Base-by-base conservation (phyloP, 2,888 invertebrate genomes). In the Stenurella melanura region DNA sequence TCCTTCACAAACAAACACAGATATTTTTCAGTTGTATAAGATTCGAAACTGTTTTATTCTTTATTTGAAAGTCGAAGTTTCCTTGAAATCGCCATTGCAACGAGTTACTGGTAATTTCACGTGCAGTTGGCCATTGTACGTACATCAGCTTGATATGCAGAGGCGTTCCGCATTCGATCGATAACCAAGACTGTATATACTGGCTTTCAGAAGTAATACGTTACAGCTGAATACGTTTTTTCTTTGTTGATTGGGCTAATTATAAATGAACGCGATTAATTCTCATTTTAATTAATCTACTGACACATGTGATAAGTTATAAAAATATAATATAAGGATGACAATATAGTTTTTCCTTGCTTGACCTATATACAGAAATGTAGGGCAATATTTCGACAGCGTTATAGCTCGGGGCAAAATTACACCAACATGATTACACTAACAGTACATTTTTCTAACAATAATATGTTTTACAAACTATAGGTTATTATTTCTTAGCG, bases 131-230 rank as follows among this genome's bases (percentile, higher is more conserved):
- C 50, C 50, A n/a, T 12, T 50, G 50, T 50, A 17, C n/a, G n/a
- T 50, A 50, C n/a, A 50, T 50, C n/a, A 50, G 2, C 26, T 60
- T 60, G 57, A 57, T 18, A 21, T 58, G 58, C 58, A 19, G 30
- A 34, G 17, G 34, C 17, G 17, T 30, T 63, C 34, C 34, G 61
- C n/a, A 18, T 34, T 34, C n/a, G 61, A 63, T 63, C 61, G 17
- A 63, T 63, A 63, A 63, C 34, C 34, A 34, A 63, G 17, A 34
- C 11, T 10, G 21, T 50, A n/a, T 15, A 15, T 34, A 63, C 17
- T 11, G 61, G 61, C 18, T 63, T 61, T 34, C 30, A 12, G n/a
- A 26, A 63, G 17, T 63, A 30, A 34, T 18, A 34, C 4, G 34
- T 63, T 9, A 18, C 26, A 34, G 61, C 30, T 18, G 5, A 34